A percentile compares a stretch with the other conserved stretches of the same genome.
phyloP scores from a whole-genome alignment of 2,888 invertebrate species.

The Folsomia manolachei region DNA sequence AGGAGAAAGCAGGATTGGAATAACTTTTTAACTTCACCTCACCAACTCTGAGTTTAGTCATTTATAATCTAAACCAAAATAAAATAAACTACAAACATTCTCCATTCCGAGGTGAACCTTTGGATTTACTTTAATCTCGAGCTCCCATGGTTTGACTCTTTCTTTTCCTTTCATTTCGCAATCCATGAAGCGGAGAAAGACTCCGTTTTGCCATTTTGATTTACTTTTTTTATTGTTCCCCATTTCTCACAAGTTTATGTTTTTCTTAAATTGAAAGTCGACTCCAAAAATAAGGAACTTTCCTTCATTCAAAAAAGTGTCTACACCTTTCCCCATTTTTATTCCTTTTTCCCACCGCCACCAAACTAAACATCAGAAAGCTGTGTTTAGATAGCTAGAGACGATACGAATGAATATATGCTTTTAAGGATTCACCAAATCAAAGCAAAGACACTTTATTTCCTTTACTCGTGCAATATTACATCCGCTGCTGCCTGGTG shows the following conservation, averaged over 20 bases:
- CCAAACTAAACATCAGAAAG: background rate
- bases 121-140: no score
- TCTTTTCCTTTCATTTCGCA: no score
- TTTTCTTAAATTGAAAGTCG: conserved; percentile 3
- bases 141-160: background rate
- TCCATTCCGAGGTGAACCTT: background rate
- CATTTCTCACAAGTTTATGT: conserved; percentile 5
- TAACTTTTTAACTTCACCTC: no score
- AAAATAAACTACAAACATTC: background rate
- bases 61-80: background rate
- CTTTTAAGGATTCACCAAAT: no score
- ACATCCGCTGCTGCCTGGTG: background rate
- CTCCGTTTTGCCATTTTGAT: conserved; percentile 2
- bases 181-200: background rate
- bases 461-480: background rate
- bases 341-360: background rate
- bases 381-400: no score
- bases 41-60: no score
- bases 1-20: no score
- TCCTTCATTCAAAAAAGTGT: background rate
- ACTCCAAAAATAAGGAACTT: background rate
- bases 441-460: conserved; percentile 1
- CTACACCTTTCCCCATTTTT: background rate
- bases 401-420: no score
- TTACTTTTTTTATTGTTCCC: conserved; percentile 6